These are phyloP conservation scores for Fratercula arctica DNA, from an alignment of 2,797 vertebrate genomes.

Conservation along the genomic window DNA sequence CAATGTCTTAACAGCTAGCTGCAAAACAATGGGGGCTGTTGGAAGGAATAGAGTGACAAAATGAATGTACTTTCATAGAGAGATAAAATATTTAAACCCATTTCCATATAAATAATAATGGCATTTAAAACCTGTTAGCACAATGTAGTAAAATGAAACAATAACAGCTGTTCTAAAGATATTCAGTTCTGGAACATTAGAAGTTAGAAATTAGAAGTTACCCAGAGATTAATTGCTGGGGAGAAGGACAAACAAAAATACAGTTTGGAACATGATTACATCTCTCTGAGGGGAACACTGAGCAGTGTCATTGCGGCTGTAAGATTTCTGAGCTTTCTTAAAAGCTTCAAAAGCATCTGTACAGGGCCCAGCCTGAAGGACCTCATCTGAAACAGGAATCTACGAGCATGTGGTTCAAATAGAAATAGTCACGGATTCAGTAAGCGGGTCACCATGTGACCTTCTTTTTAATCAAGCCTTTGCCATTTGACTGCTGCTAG, in stretches of 20 bases:
- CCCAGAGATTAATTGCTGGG: background rate
- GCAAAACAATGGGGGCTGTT: background rate
- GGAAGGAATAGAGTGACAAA: background rate
- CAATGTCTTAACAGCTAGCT: background rate
- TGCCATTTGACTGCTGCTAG: background rate
- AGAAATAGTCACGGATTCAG: background rate
- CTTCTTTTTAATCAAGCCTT: background rate
- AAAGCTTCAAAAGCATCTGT: background rate
- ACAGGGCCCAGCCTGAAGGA: background rate
- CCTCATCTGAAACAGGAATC: rapidly evolving
- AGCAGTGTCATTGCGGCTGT: background rate
- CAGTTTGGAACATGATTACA: background rate
- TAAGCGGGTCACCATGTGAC: rapidly evolving
- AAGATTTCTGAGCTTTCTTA: background rate
- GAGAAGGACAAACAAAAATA: background rate
- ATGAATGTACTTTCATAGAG: background rate
- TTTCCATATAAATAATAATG: background rate
- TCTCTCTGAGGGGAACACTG: background rate
- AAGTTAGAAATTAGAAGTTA: background rate
- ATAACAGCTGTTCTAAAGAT: background rate
- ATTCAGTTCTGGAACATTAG: background rate
- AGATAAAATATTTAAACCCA: background rate
- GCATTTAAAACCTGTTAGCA: background rate
- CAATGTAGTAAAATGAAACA: background rate
- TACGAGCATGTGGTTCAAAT: background rate